Evolutionary conservation across 2,113 vertebrate species (phyloP).

Genomic region (Scomber japonicus): DNA sequence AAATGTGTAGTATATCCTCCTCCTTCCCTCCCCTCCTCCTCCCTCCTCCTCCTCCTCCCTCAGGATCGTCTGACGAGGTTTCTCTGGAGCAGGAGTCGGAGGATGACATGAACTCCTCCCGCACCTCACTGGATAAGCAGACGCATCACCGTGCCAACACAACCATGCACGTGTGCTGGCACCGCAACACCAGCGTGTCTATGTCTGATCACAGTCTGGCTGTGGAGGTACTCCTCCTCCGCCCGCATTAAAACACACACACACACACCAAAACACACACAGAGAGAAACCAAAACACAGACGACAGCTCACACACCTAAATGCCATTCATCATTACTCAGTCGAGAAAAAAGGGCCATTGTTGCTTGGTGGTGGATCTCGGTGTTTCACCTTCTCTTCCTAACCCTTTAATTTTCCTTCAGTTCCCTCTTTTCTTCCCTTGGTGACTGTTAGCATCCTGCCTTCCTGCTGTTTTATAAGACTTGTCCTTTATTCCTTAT

Average conservation of each 20-base stretch:
- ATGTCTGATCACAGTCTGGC: constrained; percentile 94
- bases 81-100: constrained; percentile 92
- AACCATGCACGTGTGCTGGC: constrained; percentile 97
- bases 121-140: constrained; percentile 89
- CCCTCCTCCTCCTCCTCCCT: constrained; percentile 60
- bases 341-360: background rate
- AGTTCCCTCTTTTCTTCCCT: background rate
- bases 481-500: background rate
- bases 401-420: background rate
- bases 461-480: background rate
- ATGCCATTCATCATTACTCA: background rate
- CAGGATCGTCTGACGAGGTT: constrained; percentile 91
- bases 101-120: constrained; percentile 89
- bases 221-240: constrained; percentile 90
- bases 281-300: background rate
- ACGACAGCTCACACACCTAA: background rate
- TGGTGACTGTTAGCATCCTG: background rate
- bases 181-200: constrained; percentile 96
- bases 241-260: constrained; percentile 23
- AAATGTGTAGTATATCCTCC: constrained; percentile 32
- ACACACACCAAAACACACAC: background rate
- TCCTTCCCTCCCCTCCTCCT: constrained; percentile 34
- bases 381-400: background rate
- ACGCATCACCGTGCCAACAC: constrained; percentile 93
- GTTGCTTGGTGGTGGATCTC: background rate